These are phyloP conservation scores for Belgica antarctica DNA, from an alignment of 2,888 invertebrate genomes.

Conservation along the genomic window DNA sequence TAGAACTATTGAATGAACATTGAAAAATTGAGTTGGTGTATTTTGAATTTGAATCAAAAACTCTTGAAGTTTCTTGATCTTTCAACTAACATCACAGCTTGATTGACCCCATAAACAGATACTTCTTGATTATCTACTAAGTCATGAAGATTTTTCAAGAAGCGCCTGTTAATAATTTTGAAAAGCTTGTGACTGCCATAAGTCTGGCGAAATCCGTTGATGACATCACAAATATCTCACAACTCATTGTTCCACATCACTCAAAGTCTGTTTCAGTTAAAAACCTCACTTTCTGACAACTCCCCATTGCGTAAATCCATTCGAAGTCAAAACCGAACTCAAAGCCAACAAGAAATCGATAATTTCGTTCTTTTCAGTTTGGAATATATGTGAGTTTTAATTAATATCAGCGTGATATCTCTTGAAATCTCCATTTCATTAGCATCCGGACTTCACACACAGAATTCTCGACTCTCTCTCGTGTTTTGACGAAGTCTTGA, in stretches of 20 bases:
- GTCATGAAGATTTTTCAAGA: no score
- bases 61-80: no score
- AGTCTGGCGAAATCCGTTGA: no score
- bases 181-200: no score
- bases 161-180: no score
- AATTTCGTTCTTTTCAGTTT: constrained; percentile 15
- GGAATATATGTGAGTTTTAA: constrained; percentile 32
- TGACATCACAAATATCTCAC: no score
- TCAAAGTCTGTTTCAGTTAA: neutral
- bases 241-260: neutral
- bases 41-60: no score
- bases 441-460: constrained; percentile 44
- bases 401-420: constrained; percentile 43
- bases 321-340: neutral
- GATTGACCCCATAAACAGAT: no score
- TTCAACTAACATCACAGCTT: no score
- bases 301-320: neutral
- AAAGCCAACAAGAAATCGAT: neutral
- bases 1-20: no score
- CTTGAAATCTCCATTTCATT: constrained; percentile 36
- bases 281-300: neutral
- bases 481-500: neutral
- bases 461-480: neutral
- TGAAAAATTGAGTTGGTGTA: no score
- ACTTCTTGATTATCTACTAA: no score